phyloP scores from a whole-genome alignment of 2,113 vertebrate genomes.

The Edolisoma coerulescens region DNA sequence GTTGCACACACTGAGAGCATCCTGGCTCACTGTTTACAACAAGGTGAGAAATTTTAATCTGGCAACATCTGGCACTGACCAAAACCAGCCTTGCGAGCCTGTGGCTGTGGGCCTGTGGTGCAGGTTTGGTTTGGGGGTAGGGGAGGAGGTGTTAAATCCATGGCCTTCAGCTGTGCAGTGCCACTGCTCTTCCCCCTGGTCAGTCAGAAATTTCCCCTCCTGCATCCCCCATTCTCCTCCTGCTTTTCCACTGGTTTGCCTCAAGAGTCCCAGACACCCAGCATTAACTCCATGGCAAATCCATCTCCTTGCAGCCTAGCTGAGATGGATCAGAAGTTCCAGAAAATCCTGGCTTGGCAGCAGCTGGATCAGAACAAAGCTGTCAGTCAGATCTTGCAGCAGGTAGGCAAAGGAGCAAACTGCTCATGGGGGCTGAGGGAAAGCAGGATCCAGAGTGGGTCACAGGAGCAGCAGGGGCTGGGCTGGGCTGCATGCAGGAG shows the following conservation, averaged over 20 bases:
- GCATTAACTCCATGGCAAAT: not conserved
- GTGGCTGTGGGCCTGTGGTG: too few species aligned
- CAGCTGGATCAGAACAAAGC: constrained; percentile 93
- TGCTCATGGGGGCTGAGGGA: not conserved
- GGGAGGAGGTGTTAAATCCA: not conserved
- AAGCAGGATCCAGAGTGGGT: not conserved
- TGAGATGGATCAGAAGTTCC: constrained; percentile 86
- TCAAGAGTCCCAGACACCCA: not conserved
- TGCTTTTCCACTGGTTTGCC: not conserved
- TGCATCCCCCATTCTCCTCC: not conserved
- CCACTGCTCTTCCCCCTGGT: not conserved
- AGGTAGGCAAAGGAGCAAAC: constrained; percentile 73
- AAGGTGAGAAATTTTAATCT: not conserved
- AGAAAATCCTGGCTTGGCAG: constrained; percentile 87
- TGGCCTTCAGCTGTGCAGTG: not conserved
- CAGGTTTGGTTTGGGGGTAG: not conserved
- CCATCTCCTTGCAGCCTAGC: constrained; percentile 77
- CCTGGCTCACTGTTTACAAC: not conserved
- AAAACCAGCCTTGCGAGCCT: not conserved
- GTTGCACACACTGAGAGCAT: not conserved
- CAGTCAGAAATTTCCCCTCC: not conserved
- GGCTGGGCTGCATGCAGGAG: not conserved
- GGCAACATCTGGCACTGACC: not conserved
- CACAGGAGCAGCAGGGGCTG: not conserved
- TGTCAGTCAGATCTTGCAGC: constrained; percentile 87